These are phyloP conservation scores for Andrena praecox DNA, from an alignment of 2,888 invertebrate genomes.

Conservation along the genomic window DNA sequence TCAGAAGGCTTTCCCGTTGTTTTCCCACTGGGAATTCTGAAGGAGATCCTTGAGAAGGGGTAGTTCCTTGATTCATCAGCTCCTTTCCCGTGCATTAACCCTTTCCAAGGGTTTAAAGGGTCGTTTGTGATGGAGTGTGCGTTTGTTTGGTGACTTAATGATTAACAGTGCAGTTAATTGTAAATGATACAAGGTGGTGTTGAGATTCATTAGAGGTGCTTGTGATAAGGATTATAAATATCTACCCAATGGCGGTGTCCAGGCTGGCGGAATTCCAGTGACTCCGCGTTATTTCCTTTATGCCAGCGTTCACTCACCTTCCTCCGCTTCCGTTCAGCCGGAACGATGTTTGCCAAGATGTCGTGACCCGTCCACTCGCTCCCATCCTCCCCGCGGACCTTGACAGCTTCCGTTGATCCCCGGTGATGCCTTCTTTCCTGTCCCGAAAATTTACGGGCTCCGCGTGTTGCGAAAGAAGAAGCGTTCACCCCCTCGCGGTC, in stretches of 20 bases:
- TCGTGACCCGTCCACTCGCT: slow-evolving; percentile 55
- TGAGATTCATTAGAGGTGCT: too few species aligned
- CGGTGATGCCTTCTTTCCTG: slow-evolving; percentile 19
- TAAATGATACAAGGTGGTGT: too few species aligned
- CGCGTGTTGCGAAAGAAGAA: slow-evolving; percentile 30
- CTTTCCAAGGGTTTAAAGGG: too few species aligned
- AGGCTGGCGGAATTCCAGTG: slow-evolving; percentile 66
- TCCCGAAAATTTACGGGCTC: slow-evolving; percentile 47
- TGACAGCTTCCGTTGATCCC: slow-evolving; percentile 63
- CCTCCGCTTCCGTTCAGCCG: slow-evolving; percentile 44
- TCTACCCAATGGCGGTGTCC: slow-evolving; percentile 20
- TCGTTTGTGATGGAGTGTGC: too few species aligned
- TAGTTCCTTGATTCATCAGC: too few species aligned
- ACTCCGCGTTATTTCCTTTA: slow-evolving; percentile 50
- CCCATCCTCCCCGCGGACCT: slow-evolving; percentile 49
- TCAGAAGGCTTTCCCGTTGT: too few species aligned
- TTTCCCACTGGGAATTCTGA: too few species aligned
- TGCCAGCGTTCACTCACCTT: slow-evolving; percentile 62
- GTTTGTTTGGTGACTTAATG: too few species aligned
- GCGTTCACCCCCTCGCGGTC: background rate
- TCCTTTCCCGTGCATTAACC: too few species aligned
- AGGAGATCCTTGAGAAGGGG: too few species aligned
- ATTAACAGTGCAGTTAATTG: too few species aligned
- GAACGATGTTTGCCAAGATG: slow-evolving; percentile 59
- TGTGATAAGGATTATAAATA: slow-evolving; percentile 56